phyloP scores from a whole-genome alignment of 2,888 invertebrate species.

The Brachynemurus nebulosus region DNA sequence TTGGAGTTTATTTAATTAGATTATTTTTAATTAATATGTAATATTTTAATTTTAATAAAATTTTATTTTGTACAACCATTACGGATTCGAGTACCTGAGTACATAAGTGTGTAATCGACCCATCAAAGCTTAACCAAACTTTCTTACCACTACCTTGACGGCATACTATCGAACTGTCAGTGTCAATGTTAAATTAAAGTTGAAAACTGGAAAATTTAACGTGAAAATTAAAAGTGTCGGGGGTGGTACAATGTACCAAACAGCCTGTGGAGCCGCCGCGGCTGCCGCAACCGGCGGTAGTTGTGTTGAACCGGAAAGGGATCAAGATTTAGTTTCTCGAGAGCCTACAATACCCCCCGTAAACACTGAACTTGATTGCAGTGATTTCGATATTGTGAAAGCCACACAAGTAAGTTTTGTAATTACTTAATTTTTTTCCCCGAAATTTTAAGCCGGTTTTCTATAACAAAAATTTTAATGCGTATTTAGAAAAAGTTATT shows the following conservation, averaged over 20 bases:
- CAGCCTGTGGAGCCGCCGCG: constrained; percentile 57
- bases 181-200: background rate
- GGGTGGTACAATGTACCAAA: constrained; percentile 44
- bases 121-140: too few relatives aligned
- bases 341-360: constrained; percentile 46
- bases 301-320: constrained; percentile 45
- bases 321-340: constrained; percentile 45
- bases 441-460: too few relatives aligned
- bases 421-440: background rate
- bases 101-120: too few relatives aligned
- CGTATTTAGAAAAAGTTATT: too few relatives aligned
- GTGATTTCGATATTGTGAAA: constrained; percentile 82
- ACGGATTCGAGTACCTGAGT: too few relatives aligned
- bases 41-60: too few relatives aligned
- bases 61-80: too few relatives aligned
- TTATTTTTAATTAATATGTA: too few relatives aligned
- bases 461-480: too few relatives aligned
- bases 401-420: constrained; percentile 64
- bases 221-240: background rate
- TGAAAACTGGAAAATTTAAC: constrained; percentile 1
- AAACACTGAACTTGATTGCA: constrained; percentile 51
- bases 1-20: too few relatives aligned
- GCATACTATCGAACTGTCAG: constrained; percentile 1
- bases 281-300: constrained; percentile 40
- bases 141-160: too few relatives aligned